Conservation (phyloP, 2,888 invertebrate species). For the Pachydiplax longipennis region DNA sequence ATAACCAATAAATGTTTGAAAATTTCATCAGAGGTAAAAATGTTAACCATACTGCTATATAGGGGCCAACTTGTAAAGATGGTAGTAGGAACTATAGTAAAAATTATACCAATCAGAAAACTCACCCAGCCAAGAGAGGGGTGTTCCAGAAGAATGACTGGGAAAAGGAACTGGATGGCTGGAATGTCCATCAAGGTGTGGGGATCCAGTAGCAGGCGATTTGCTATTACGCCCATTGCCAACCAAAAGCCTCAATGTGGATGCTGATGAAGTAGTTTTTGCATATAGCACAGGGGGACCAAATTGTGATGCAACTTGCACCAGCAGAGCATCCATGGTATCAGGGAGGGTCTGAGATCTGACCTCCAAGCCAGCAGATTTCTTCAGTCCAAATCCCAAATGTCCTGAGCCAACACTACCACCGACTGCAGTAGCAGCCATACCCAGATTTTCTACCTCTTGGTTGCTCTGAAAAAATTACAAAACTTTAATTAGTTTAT, state of each 20-base stretch:
- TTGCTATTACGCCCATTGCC: slow-evolving; percentile 31
- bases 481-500: neutral
- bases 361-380: slow-evolving; percentile 52
- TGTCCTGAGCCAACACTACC: neutral
- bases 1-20: too few relatives aligned
- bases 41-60: too few relatives aligned
- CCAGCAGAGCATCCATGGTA: slow-evolving; percentile 54
- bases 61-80: too few relatives aligned
- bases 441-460: slow-evolving; percentile 51
- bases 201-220: neutral
- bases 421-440: slow-evolving; percentile 34
- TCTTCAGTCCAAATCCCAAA: slow-evolving; percentile 7
- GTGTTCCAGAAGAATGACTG: neutral
- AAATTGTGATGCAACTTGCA: slow-evolving; percentile 52
- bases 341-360: slow-evolving; percentile 54
- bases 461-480: slow-evolving; percentile 50
- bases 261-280: slow-evolving; percentile 51
- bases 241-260: slow-evolving; percentile 48
- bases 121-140: neutral
- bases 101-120: too few relatives aligned
- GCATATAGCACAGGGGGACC: slow-evolving; percentile 57
- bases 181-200: neutral
- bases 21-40: too few relatives aligned
- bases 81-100: too few relatives aligned
- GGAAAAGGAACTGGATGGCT: neutral